A percentile compares a stretch with the other conserved stretches of the same genome.
phyloP scores from a whole-genome alignment of 2,113 vertebrate species.

The Sorex fumeus region DNA sequence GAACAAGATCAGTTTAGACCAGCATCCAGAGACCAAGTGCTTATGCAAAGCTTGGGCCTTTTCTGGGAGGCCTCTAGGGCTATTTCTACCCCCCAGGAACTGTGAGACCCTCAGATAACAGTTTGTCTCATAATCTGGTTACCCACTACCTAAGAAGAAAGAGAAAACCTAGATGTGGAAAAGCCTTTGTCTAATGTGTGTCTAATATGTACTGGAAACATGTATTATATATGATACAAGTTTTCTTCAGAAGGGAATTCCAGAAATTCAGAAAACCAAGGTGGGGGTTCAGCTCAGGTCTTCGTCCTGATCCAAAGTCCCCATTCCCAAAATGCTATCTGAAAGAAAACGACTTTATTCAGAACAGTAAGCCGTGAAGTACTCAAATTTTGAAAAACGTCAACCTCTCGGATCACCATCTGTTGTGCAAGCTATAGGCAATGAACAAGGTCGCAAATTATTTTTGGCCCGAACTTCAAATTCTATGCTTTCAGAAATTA shows the following conservation, averaged over 20 bases:
- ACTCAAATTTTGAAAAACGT: slow-evolving; percentile 76
- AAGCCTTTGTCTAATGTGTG: slow-evolving; percentile 53
- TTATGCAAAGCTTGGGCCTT: slow-evolving; percentile 76
- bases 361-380: slow-evolving; percentile 72
- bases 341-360: slow-evolving; percentile 75
- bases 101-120: slow-evolving; percentile 60
- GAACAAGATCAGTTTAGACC: slow-evolving; percentile 73
- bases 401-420: slow-evolving; percentile 71
- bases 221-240: not conserved
- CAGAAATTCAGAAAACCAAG: slow-evolving; percentile 67
- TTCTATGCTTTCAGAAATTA: slow-evolving; percentile 80
- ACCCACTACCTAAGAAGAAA: slow-evolving; percentile 53
- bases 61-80: slow-evolving; percentile 63
- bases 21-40: slow-evolving; percentile 72
- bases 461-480: slow-evolving; percentile 77
- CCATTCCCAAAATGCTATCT: slow-evolving; percentile 71
- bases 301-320: slow-evolving; percentile 67
- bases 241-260: slow-evolving; percentile 74
- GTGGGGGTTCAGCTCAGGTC: slow-evolving; percentile 77
- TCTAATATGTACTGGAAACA: not conserved
- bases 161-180: not conserved
- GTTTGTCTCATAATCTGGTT: slow-evolving; percentile 48
- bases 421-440: slow-evolving; percentile 72
- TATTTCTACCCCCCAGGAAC: not conserved
- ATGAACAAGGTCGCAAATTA: slow-evolving; percentile 66